Evolutionary conservation across 2,113 vertebrate genomes (phyloP).

Genomic region (Triplophysa tibetana): DNA sequence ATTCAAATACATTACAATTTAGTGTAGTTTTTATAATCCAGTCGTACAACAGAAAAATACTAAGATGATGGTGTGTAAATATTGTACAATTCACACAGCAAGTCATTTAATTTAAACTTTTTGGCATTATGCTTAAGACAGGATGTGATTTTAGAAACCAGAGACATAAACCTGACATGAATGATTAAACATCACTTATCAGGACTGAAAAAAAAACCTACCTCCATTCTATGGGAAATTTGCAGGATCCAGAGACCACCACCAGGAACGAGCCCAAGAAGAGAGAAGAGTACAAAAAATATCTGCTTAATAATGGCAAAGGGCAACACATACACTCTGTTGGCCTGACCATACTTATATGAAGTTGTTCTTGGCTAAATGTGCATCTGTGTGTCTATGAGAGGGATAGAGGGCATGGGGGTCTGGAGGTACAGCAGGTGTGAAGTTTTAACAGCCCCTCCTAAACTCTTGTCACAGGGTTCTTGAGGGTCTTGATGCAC

Average conservation of each 20-base stretch:
- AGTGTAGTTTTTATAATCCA: too few species aligned
- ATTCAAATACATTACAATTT: too few species aligned
- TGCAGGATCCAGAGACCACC: constrained; percentile 60
- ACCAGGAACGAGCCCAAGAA: constrained; percentile 57
- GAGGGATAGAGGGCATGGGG: constrained; percentile 22
- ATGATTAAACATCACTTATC: not conserved
- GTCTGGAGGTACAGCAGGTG: constrained; percentile 60
- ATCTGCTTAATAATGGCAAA: constrained; percentile 42
- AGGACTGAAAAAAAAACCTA: constrained; percentile 63
- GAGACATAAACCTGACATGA: not conserved
- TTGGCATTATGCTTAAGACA: too few species aligned
- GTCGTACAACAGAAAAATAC: too few species aligned
- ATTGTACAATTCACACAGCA: too few species aligned
- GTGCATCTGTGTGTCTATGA: constrained; percentile 40
- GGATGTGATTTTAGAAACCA: not conserved
- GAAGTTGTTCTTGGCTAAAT: constrained; percentile 7
- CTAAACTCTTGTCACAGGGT: not conserved
- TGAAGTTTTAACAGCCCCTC: constrained; percentile 42
- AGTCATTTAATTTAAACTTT: too few species aligned
- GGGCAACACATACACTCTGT: constrained; percentile 9
- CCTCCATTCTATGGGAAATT: constrained; percentile 81
- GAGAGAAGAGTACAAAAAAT: constrained; percentile 64
- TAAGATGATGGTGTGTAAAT: too few species aligned
- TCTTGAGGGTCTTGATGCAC: not conserved
- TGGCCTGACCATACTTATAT: constrained; percentile 35